Conservation (phyloP, 2,888 invertebrate genomes). For the Isoperla grammatica region DNA sequence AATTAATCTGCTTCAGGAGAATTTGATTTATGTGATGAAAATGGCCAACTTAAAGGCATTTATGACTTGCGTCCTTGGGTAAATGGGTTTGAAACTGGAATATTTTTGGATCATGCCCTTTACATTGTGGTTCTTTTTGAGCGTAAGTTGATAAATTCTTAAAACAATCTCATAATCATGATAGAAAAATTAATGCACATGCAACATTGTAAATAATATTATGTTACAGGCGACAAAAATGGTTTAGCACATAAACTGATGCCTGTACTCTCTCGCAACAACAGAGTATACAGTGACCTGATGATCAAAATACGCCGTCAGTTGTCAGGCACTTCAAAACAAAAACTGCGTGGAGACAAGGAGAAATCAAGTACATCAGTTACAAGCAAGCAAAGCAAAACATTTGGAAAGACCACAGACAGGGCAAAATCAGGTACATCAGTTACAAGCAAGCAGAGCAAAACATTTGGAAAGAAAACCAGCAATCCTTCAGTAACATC, state of each 20-base stretch:
- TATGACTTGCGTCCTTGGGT: constrained; percentile 31
- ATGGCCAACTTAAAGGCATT: constrained; percentile 35
- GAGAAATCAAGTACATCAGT: too few species aligned
- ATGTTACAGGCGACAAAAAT: background rate
- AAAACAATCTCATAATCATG: background rate
- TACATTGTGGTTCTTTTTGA: constrained; percentile 37
- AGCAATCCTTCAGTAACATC: too few species aligned
- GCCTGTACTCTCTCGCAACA: background rate
- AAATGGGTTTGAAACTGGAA: constrained; percentile 36
- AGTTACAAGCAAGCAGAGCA: too few species aligned
- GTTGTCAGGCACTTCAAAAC: background rate
- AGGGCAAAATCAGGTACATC: too few species aligned
- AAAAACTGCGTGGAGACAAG: too few species aligned
- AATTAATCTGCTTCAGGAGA: constrained; percentile 33
- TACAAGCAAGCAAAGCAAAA: too few species aligned
- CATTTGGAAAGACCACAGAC: too few species aligned
- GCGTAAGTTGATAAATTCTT: constrained; percentile 34
- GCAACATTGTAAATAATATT: background rate
- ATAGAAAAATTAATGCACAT: too few species aligned
- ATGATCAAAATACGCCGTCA: background rate
- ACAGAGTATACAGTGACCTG: background rate
- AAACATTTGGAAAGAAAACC: too few species aligned
- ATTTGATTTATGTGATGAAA: constrained; percentile 39
- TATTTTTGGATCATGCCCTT: constrained; percentile 30
- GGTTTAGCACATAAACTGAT: background rate